phyloP scores from a whole-genome alignment of 2,888 invertebrate species.

The Nycteola revayana region DNA sequence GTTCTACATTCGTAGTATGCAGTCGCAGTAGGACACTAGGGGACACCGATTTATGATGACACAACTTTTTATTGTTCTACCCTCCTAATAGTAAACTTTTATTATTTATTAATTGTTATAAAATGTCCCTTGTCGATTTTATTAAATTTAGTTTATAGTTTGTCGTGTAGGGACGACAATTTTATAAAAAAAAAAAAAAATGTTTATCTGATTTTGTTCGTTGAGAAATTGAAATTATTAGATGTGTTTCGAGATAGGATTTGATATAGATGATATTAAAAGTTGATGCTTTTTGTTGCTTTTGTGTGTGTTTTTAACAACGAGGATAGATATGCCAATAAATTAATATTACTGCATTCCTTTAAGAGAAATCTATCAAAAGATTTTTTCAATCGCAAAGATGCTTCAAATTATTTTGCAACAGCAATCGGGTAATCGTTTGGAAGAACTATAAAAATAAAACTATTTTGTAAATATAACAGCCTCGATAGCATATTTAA shows the following conservation, averaged over 20 bases:
- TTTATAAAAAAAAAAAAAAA: too few relatives aligned
- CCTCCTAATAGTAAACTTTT: conserved; percentile 47
- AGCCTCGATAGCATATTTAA: too few relatives aligned
- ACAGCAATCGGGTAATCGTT: too few relatives aligned
- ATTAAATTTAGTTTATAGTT: conserved; percentile 36
- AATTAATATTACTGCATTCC: too few relatives aligned
- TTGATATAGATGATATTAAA: conserved; percentile 7
- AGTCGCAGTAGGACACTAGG: conserved; percentile 55
- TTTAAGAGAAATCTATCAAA: too few relatives aligned
- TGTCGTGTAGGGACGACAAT: conserved; percentile 24
- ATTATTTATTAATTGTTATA: conserved; percentile 66
- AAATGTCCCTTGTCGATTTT: conserved; percentile 41
- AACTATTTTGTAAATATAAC: too few relatives aligned
- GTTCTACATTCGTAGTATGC: too few relatives aligned
- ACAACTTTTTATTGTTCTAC: conserved; percentile 44
- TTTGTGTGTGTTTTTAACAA: background rate
- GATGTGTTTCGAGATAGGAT: conserved; percentile 19
- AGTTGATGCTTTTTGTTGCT: background rate
- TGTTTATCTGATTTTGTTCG: conserved; percentile 34
- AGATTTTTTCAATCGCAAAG: too few relatives aligned
- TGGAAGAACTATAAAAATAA: too few relatives aligned
- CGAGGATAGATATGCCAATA: too few relatives aligned
- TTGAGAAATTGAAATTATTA: conserved; percentile 25
- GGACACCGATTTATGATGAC: conserved; percentile 54
- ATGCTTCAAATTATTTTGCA: too few relatives aligned